Conservation (phyloP, 2,888 invertebrate species). For the Deroplatys truncata region DNA sequence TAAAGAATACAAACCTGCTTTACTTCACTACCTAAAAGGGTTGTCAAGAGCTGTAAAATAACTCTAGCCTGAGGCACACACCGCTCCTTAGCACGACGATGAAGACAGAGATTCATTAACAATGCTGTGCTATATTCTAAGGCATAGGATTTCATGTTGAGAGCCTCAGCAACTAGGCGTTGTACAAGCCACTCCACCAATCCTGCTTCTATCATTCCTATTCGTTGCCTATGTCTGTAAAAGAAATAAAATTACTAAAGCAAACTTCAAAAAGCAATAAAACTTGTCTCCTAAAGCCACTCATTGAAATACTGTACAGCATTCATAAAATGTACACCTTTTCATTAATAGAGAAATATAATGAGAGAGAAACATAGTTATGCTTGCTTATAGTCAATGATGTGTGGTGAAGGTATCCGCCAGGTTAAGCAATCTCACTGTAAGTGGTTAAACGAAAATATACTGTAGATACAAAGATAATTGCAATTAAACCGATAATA, state of each 20-base stretch:
- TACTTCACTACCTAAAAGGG: conserved; percentile 40
- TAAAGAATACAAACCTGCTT: conserved; percentile 4
- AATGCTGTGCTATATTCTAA: conserved; percentile 63
- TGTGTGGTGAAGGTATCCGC: too few species aligned
- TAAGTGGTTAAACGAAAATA: too few species aligned
- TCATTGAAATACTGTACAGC: too few species aligned
- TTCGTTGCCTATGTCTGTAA: conserved; percentile 51
- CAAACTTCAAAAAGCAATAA: too few species aligned
- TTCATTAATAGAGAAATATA: too few species aligned
- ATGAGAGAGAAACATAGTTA: too few species aligned
- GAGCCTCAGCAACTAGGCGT: conserved; percentile 48
- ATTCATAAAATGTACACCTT: too few species aligned
- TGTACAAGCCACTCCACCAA: conserved; percentile 56
- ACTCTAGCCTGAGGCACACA: conserved; percentile 40
- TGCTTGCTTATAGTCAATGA: too few species aligned
- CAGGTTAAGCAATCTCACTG: too few species aligned
- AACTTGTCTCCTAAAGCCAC: too few species aligned
- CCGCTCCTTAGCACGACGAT: conserved; percentile 47
- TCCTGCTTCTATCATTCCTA: conserved; percentile 58
- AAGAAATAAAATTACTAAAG: background rate
- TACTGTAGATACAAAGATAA: too few species aligned
- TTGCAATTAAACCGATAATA: too few species aligned
- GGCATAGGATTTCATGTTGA: conserved; percentile 50
- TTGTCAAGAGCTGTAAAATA: conserved; percentile 44
- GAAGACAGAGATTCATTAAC: conserved; percentile 63